phyloP scores from a whole-genome alignment of 2,888 invertebrate species.

The Papilio protenor region DNA sequence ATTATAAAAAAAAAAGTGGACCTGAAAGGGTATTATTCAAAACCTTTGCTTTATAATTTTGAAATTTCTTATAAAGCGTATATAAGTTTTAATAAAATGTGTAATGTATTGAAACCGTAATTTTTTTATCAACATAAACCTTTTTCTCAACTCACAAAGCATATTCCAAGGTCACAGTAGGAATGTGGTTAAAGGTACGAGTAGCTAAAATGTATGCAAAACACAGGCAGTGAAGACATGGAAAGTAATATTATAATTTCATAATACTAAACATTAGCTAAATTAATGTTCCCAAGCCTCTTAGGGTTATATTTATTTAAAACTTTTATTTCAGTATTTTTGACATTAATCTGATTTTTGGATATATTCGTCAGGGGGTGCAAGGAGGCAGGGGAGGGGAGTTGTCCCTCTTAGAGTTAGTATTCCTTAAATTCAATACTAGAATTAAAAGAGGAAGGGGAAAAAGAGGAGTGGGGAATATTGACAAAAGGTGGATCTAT shows the following conservation, averaged over 20 bases:
- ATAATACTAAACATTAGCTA: neutral
- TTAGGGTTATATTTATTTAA: neutral
- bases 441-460: too few relatives aligned
- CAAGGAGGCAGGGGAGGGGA: too few relatives aligned
- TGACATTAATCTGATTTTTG: too few relatives aligned
- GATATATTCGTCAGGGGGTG: too few relatives aligned
- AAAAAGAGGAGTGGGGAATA: too few relatives aligned
- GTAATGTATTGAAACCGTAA: neutral
- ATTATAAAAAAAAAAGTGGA: too few relatives aligned
- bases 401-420: too few relatives aligned
- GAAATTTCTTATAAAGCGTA: neutral
- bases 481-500: too few relatives aligned
- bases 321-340: too few relatives aligned
- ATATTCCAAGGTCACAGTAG: constrained; percentile 52
- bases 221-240: constrained; percentile 28
- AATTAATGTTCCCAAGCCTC: neutral
- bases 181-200: constrained; percentile 68
- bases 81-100: neutral
- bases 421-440: too few relatives aligned
- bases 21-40: neutral
- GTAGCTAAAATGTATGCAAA: constrained; percentile 51
- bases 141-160: constrained; percentile 25
- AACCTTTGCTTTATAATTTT: neutral
- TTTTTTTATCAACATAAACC: neutral
- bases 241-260: neutral